Conservation (phyloP, 2,888 invertebrate genomes). For the Sphinx pinastri region DNA sequence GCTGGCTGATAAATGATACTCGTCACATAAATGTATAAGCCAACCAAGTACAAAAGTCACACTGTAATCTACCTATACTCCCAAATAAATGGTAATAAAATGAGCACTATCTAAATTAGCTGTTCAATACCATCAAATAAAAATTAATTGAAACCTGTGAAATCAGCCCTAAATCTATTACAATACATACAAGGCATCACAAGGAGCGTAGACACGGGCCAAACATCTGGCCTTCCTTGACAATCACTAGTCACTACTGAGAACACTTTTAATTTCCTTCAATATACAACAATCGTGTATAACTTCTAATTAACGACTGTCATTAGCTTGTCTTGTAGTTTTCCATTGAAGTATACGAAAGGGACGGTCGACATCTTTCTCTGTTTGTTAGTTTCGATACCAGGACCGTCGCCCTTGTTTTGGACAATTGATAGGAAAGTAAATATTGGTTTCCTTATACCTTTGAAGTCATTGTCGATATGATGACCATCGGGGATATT, state of each 20-base stretch:
- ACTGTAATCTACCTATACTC: no score
- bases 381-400: conserved; percentile 19
- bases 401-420: not conserved
- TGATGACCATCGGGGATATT: no score
- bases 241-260: no score
- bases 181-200: conserved; percentile 16
- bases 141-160: no score
- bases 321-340: conserved; percentile 27
- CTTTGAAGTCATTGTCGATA: not conserved
- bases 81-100: no score
- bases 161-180: no score
- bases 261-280: not conserved
- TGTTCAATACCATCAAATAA: no score
- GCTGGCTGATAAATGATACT: no score
- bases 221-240: not conserved
- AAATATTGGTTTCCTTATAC: conserved; percentile 1
- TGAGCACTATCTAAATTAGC: no score
- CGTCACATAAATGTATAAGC: no score
- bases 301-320: conserved; percentile 10
- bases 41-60: no score
- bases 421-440: not conserved
- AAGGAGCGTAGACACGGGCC: conserved; percentile 12
- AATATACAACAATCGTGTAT: not conserved
- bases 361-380: conserved; percentile 24
- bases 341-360: conserved; percentile 26